These are phyloP conservation scores for Cyanistes caeruleus DNA, from an alignment of 2,113 vertebrate genomes.

Conservation along the genomic window DNA sequence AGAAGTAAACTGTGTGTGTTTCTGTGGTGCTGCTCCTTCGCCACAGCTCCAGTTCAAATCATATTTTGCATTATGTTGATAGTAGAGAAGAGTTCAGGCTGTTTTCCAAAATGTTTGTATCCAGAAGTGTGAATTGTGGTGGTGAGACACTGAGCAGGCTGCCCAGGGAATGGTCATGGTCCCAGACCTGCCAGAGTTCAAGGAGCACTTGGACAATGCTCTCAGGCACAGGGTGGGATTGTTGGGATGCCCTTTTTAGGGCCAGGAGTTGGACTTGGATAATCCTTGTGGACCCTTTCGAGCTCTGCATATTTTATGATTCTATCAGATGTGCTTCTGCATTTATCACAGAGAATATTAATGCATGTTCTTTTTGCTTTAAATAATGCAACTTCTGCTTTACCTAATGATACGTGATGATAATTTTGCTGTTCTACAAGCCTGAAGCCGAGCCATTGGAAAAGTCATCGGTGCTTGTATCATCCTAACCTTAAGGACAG, in stretches of 20 bases:
- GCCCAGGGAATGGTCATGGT: not conserved
- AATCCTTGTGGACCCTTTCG: not conserved
- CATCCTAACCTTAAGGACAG: not conserved
- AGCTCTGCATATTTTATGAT: not conserved
- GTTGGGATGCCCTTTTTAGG: not conserved
- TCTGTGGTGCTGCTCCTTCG: not conserved
- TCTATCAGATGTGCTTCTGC: not conserved
- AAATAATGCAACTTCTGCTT: not conserved
- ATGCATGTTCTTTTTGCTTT: not conserved
- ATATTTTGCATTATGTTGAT: not conserved
- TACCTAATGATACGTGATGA: not conserved
- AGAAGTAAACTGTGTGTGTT: not conserved
- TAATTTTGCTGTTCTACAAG: not conserved
- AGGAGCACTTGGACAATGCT: not conserved
- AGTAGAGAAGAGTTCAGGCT: not conserved
- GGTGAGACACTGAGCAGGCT: not conserved
- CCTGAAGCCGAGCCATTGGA: not conserved
- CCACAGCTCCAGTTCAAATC: fast-evolving
- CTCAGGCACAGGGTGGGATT: not conserved
- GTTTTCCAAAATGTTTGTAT: not conserved
- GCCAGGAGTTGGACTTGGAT: not conserved
- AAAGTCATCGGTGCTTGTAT: not conserved
- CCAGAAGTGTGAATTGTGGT: not conserved
- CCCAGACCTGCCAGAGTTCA: not conserved
- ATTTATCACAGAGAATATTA: not conserved